Evolutionary conservation across 2,888 invertebrate species (phyloP), one percentile per base, ranked within the genome.

Genomic region (Drosophila mettleri): DNA sequence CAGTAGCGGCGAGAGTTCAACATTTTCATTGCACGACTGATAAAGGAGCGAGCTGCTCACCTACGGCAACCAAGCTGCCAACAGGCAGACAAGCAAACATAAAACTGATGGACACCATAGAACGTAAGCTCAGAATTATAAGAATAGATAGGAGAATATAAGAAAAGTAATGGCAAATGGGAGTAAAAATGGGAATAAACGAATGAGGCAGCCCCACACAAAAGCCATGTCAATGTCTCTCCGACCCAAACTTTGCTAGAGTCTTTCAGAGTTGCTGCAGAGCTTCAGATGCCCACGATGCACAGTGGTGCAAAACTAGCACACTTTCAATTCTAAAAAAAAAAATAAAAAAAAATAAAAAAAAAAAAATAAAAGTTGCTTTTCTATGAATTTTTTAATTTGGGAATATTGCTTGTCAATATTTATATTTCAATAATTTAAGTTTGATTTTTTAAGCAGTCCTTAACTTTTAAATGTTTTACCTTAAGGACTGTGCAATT

Each of bases 11-110:
- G n/a, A n/a, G n/a, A n/a, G n/a, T n/a, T 54, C 43, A 45, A 54
- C 64, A 53, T 55, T 55, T 46, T 48, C 51, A 33, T 52, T 64
- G 71, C 60, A 52, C 52, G 36, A 60, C 46, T 72, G 61, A 72
- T 67, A 72, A 72, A 67, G 67, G 53, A 39, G 58, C 57, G 48
- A 49, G 49, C 53, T 29, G 49, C 63, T 41, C 69, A 69, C 55
- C 69, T 69, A 52, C 52, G 45, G 48, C 59, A 52, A 7, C n/a
- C 46, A 27, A 27, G 61, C 58, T 34, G 39, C 34, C 41, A 27
- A 29, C 33, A 45, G 55, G 31, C 48, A 41, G 38, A 45, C 51
- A 57, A 14, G 48, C 59, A 51, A 48, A 39, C 20, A 61, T 33
- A 52, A 38, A 66, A 53, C 46, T 24, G 52, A 48, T 34, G 61